These are phyloP conservation scores for Spermophilus dauricus DNA, from an alignment of 2,113 vertebrate genomes.

Conservation along the genomic window DNA sequence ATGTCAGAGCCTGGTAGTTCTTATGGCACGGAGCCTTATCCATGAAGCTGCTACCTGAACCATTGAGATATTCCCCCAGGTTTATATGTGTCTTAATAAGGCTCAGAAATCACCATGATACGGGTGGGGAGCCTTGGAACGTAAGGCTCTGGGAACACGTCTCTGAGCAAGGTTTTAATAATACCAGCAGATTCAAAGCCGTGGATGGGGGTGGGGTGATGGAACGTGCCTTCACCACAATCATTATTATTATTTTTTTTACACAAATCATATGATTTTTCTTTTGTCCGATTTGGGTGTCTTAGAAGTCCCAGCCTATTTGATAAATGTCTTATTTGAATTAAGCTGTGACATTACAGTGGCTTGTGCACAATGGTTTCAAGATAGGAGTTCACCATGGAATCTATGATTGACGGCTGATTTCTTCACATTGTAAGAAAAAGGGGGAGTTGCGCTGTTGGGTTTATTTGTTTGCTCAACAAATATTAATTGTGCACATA, in stretches of 20 bases:
- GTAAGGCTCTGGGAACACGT: not conserved
- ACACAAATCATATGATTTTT: not conserved
- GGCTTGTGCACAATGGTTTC: not conserved
- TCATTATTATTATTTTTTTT: not conserved
- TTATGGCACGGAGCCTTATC: slow-evolving; percentile 36
- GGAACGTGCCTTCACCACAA: not conserved
- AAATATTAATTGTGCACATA: not conserved
- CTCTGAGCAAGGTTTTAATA: not conserved
- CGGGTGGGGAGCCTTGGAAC: not conserved
- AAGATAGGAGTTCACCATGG: not conserved
- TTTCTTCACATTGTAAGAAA: not conserved
- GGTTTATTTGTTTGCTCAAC: not conserved
- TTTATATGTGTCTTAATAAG: not conserved
- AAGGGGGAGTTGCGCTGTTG: not conserved
- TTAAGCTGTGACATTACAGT: not conserved
- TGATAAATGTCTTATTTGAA: not conserved
- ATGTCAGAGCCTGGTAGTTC: slow-evolving; percentile 12
- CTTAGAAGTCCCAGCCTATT: not conserved
- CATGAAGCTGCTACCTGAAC: slow-evolving; percentile 9
- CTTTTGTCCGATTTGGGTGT: not conserved
- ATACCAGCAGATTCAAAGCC: not conserved
- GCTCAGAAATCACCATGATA: not conserved
- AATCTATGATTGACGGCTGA: not conserved
- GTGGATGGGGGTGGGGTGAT: not conserved
- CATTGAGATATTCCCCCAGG: slow-evolving; percentile 1